Base-by-base conservation (phyloP, 2,113 vertebrate genomes). In the Myodes glareolus region DNA sequence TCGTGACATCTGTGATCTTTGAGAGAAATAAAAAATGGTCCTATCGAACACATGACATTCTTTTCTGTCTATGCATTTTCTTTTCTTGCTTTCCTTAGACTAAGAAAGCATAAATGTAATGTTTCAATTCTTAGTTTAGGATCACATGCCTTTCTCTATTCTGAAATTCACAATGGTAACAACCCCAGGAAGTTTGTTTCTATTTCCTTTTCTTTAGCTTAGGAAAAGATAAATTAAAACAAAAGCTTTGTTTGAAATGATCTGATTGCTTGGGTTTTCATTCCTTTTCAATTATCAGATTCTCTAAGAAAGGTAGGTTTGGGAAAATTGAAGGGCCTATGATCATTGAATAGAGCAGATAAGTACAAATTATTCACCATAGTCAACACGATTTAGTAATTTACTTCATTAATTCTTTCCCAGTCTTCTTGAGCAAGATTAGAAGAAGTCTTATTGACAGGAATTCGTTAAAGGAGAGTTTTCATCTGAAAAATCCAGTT, bases 401-500 rank as follows among this genome's bases (percentile, higher is more conserved):
- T 84, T 76, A 55, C 80, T 93, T 96, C 19, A 86, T 91, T 92
- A 94, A 67, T 8, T 94, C 27, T 72, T 21, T 8, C 33, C 52
- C 50, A 61, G 23, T 93, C 9, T 17, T 52, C 95, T 0, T 61
- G 39, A 50, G 11, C 2, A 97, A 91, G 17, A 80, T 95, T 93
- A 88, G 80, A 67, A 88, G 42, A 27, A 19, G 4, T 92, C 95
- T 94, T 78, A 87, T 78, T 84, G 63, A 90, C 25, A 92, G 31
- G 91, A 93, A 91, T 87, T n/a, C 91, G 94, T 97, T 58, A 58
- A 85, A 87, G 87, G 27, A 76, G 5, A 94, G 10, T 70, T 76
- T 50, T 92, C 42, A 84, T 73, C 87, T 95, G 39, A 91, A 94
- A 81, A 96, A 92, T 90, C 52, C 95, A 96, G 92, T 95, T 50